Evolutionary conservation across 2,888 invertebrate species (phyloP).

Genomic region (Theretra japonica): DNA sequence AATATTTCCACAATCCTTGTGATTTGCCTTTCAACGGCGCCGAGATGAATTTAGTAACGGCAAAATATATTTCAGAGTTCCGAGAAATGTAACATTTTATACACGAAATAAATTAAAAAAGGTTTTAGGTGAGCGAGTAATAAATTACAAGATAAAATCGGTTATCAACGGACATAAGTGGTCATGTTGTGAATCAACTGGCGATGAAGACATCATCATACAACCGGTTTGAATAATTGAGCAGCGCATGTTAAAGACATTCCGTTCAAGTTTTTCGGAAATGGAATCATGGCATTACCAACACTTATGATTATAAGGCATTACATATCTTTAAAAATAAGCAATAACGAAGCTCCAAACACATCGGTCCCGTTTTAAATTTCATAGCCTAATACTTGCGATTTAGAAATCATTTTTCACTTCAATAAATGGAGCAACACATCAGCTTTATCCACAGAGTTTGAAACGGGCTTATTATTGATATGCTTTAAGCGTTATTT

Average conservation of each 20-base stretch:
- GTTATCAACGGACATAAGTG: slow-evolving; percentile 52
- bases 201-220: slow-evolving; percentile 80
- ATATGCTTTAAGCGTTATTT: slow-evolving; percentile 64
- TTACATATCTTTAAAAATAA: neutral
- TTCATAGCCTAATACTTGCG: neutral
- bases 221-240: slow-evolving; percentile 66
- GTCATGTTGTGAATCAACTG: slow-evolving; percentile 67
- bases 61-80: slow-evolving; percentile 33
- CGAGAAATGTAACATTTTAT: neutral
- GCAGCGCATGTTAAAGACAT: slow-evolving; percentile 6
- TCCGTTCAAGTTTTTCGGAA: slow-evolving; percentile 30
- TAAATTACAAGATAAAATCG: slow-evolving; percentile 45
- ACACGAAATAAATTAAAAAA: slow-evolving; percentile 9
- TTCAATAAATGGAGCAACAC: slow-evolving; percentile 36
- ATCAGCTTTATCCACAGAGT: slow-evolving; percentile 57
- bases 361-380: neutral
- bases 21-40: slow-evolving; percentile 39
- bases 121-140: slow-evolving; percentile 6
- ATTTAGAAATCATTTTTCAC: slow-evolving; percentile 55
- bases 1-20: slow-evolving; percentile 60
- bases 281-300: slow-evolving; percentile 29
- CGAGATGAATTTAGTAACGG: slow-evolving; percentile 20
- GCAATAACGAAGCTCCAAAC: neutral
- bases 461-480: slow-evolving; percentile 52
- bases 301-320: neutral